Conservation (phyloP, 2,113 vertebrate species). For the Ictalurus furcatus region DNA sequence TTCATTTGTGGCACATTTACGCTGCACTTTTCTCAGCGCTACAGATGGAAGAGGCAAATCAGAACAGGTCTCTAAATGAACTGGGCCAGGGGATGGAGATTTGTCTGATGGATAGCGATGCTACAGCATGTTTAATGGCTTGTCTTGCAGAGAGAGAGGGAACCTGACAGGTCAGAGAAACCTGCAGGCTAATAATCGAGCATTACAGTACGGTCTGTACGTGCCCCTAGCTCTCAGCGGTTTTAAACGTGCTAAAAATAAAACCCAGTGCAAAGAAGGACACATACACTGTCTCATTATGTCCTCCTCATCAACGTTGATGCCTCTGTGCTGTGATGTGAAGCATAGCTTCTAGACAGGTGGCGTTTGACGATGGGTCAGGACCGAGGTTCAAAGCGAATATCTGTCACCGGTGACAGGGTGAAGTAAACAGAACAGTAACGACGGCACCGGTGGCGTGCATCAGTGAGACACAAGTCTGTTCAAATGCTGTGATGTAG, state of each 20-base stretch:
- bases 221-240: conserved; percentile 7
- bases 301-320: conserved; percentile 37
- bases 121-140: conserved; percentile 24
- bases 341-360: conserved; percentile 44
- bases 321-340: conserved; percentile 34
- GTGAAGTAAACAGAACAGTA: conserved; percentile 50
- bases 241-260: conserved; percentile 43
- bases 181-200: conserved; percentile 34
- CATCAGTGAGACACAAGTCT: conserved; percentile 35
- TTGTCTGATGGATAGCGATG: conserved; percentile 27
- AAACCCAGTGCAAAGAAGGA: conserved; percentile 29
- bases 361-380: conserved; percentile 34
- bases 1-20: conserved; percentile 42
- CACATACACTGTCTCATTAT: conserved; percentile 39
- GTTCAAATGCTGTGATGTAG: conserved; percentile 15
- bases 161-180: conserved; percentile 33
- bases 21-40: conserved; percentile 30
- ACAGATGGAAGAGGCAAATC: conserved; percentile 28
- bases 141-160: conserved; percentile 13
- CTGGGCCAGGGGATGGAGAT: conserved; percentile 23
- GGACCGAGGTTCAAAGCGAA: conserved; percentile 42
- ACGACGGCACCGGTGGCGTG: conserved; percentile 37
- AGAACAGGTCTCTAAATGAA: conserved; percentile 33
- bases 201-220: conserved; percentile 24
- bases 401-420: conserved; percentile 39